phyloP scores from a whole-genome alignment of 2,113 vertebrate species.

The Aldabrachelys gigantea region DNA sequence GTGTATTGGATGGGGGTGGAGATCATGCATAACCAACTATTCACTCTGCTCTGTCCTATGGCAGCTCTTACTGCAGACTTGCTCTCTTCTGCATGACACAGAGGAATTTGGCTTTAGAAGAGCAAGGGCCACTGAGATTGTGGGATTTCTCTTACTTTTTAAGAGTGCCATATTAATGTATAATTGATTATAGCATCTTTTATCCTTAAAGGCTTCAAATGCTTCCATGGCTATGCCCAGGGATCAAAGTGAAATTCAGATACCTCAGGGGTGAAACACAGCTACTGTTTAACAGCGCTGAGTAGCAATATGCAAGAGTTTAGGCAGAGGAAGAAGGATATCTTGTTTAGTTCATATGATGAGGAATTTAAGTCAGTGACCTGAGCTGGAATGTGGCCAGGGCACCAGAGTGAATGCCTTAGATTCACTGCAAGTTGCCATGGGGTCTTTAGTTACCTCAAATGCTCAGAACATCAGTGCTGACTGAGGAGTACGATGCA shows the following conservation, averaged over 20 bases:
- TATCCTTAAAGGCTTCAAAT: neutral
- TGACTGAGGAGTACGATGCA: too few relatives aligned
- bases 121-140: neutral
- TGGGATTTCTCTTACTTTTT: neutral
- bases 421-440: neutral
- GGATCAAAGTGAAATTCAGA: neutral
- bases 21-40: neutral
- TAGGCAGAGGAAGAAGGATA: neutral
- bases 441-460: neutral
- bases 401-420: neutral
- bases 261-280: neutral
- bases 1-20: neutral
- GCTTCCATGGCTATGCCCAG: accelerated
- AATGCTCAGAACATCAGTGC: too few relatives aligned
- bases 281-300: neutral
- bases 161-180: neutral
- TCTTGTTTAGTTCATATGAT: neutral
- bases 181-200: neutral
- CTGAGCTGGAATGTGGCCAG: neutral
- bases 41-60: too few relatives aligned
- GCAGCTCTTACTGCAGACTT: too few relatives aligned
- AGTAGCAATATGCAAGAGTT: neutral
- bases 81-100: too few relatives aligned
- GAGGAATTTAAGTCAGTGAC: neutral
- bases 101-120: too few relatives aligned